Evolutionary conservation across 2,888 invertebrate species (phyloP).

Genomic region (Leptogaster cylindrica): DNA sequence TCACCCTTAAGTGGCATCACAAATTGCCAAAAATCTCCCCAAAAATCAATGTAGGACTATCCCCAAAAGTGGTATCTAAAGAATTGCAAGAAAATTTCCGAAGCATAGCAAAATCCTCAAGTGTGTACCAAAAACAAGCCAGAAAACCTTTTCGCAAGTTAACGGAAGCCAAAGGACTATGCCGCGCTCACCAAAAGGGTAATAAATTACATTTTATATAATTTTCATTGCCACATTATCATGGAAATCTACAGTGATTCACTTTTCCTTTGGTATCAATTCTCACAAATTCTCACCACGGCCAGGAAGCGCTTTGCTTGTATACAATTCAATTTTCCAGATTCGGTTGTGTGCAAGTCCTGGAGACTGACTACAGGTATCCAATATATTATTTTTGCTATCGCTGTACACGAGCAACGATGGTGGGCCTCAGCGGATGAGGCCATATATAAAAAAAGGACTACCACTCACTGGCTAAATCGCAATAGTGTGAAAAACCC

Average conservation of each 20-base stretch:
- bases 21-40: no score
- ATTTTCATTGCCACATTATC: slow-evolving; percentile 53
- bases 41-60: no score
- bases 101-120: slow-evolving; percentile 45
- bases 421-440: not conserved
- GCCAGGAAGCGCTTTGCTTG: slow-evolving; percentile 18
- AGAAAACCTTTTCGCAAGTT: slow-evolving; percentile 26
- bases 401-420: slow-evolving; percentile 30
- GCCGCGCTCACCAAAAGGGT: slow-evolving; percentile 18
- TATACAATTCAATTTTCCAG: slow-evolving; percentile 10
- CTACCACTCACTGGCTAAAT: not conserved
- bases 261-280: slow-evolving; percentile 49
- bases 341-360: no score
- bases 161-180: not conserved
- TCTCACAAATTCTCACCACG: slow-evolving; percentile 52
- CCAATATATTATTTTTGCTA: slow-evolving; percentile 17
- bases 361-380: slow-evolving; percentile 30
- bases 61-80: no score
- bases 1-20: no score
- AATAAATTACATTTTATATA: slow-evolving; percentile 50
- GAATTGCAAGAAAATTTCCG: no score
- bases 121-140: slow-evolving; percentile 38
- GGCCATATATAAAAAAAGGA: slow-evolving; percentile 7
- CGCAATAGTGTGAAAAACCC: slow-evolving; percentile 4
- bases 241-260: slow-evolving; percentile 51